Evolutionary conservation across 2,113 vertebrate genomes (phyloP).

Genomic region (Tapirus terrestris): DNA sequence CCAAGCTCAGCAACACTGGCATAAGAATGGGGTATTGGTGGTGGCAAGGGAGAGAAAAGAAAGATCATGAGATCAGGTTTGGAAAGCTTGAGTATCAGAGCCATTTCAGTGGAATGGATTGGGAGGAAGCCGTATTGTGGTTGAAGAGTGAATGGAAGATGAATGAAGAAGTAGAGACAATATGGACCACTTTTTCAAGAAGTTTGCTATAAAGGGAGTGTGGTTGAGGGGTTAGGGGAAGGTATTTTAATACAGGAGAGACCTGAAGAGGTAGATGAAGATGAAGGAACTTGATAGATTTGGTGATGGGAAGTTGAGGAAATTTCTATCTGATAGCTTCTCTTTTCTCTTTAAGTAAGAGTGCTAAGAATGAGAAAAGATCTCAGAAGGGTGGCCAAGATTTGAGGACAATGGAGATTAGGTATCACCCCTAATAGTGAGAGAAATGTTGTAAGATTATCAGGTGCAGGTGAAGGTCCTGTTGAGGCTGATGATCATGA

Average conservation of each 20-base stretch:
- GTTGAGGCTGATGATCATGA: not conserved
- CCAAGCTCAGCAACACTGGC: not conserved
- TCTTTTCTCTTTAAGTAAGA: conserved; percentile 37
- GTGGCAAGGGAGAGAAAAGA: not conserved
- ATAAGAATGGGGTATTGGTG: not conserved
- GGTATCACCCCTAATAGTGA: not conserved
- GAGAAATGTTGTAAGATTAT: not conserved
- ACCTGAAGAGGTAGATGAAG: not conserved
- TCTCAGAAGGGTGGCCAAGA: not conserved
- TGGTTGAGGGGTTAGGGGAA: not conserved
- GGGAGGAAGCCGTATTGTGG: not conserved
- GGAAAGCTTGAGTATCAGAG: not conserved
- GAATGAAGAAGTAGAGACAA: not conserved
- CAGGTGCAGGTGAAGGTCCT: not conserved
- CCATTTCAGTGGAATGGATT: not conserved
- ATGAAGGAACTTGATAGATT: not conserved
- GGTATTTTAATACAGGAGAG: not conserved
- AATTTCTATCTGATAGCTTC: not conserved
- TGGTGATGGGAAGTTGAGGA: not conserved
- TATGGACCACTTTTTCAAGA: not conserved
- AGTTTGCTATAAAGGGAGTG: not conserved
- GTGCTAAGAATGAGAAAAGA: not conserved
- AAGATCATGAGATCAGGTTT: not conserved
- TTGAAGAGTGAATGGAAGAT: not conserved
- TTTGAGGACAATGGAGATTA: conserved; percentile 9